Base-by-base conservation (phyloP, 2,797 vertebrate genomes). In the Cuculus canorus region DNA sequence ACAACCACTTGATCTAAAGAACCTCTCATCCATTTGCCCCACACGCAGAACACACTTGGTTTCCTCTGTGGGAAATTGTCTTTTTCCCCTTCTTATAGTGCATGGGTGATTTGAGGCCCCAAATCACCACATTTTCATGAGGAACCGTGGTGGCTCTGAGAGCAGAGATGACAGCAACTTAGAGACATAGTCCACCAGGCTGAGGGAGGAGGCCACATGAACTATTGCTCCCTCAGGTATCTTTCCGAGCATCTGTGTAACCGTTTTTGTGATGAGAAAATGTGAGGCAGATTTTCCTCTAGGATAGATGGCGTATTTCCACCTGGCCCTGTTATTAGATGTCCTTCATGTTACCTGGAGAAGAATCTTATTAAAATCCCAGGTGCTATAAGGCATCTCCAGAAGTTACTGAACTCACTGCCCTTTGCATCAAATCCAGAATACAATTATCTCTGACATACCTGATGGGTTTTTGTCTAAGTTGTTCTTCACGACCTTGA, bases 1-100 rank as follows among this genome's bases (percentile, higher is more conserved):
- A 53, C 30, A 75, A 54, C 71, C 5, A 8, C 35, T n/a, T 19
- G 5, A 11, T 39, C 32, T 61, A 15, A 88, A 64, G 21, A 64
- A 22, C 4, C 7, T 88, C 18, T 56, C n/a, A 10, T 13, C 32
- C 24, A 6, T 75, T 64, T 52, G 3, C 16, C 11, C 22, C 21
- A 1, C 0, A 0, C 2, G 3, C 12, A 24, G 10, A 69, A 47
- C 21, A 8, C 45, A 2, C 11, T 50, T 25, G 4, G 1, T 71
- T 78, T 81, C 21, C 39, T 33, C 27, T 9, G 1, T 7, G 85
- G 43, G 54, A 94, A 70, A 45, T 0, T 52, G 22, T 14, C 4
- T 9, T 39, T 24, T 4, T 2, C 5, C 9, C 2, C 21, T 0
- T 7, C 35, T 63, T 32, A 4, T 21, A 70, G 4, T 11, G 4